Conservation (phyloP, 2,113 vertebrate species). For the Paramisgurnus dabryanus region DNA sequence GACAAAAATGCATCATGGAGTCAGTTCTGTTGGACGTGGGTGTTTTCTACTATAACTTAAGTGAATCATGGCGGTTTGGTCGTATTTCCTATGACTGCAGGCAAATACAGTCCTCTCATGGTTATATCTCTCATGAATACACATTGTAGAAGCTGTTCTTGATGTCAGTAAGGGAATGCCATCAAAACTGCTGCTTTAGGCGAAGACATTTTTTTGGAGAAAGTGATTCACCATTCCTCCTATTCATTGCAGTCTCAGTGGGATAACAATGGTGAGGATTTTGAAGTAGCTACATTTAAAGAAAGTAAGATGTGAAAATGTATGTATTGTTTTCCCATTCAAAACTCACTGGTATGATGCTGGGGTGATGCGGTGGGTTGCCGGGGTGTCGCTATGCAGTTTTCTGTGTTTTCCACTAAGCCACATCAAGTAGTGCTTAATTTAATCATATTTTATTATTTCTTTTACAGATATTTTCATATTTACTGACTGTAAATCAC, state of each 20-base stretch:
- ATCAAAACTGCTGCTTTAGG: slow-evolving; percentile 21
- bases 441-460: too few relatives aligned
- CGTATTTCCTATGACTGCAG: not conserved
- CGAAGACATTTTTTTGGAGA: not conserved
- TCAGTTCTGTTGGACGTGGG: slow-evolving; percentile 1
- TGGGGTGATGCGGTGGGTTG: too few relatives aligned
- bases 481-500: not conserved
- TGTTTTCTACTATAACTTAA: not conserved
- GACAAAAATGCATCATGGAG: not conserved
- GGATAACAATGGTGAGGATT: not conserved
- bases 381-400: too few relatives aligned
- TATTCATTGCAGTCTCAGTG: not conserved
- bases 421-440: too few relatives aligned
- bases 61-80: slow-evolving; percentile 16
- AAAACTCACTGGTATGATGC: not conserved
- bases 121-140: not conserved
- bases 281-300: too few relatives aligned
- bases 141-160: not conserved
- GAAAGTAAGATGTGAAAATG: too few relatives aligned
- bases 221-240: not conserved
- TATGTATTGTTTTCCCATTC: not conserved
- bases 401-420: too few relatives aligned
- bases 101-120: slow-evolving; percentile 18
- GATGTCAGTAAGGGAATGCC: slow-evolving; percentile 2
- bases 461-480: not conserved